Evolutionary conservation across 2,888 invertebrate genomes (phyloP), one percentile per base, ranked within the genome.

Genomic region (Nephrocerus scutellatus): DNA sequence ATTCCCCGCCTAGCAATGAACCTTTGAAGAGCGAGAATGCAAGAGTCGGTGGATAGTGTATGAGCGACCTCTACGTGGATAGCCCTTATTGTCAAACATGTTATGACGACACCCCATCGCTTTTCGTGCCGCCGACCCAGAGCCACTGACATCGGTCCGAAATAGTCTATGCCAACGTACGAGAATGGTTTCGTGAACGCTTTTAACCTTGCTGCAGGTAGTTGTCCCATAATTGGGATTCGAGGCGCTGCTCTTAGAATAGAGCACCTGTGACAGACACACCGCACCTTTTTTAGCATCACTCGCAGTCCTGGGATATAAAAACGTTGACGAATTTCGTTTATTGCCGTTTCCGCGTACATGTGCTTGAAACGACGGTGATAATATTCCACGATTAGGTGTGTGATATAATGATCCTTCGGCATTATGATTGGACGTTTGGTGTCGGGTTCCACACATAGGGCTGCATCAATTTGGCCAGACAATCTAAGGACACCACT

Each of bases 301-400:
- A 24, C 33, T 18, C 30, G 33, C 10, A 32, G 13, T 3, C n/a
- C 21, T 10, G 38, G 38, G 16, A 39, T 22, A 13, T 33, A 39
- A 28, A 32, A 39, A 25, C 22, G 20, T 19, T 41, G 39, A 15
- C 39, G 37, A 7, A 44, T 8, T 21, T 47, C 41, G 18, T 44
- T 43, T 5, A 47, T 15, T 8, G 41, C 37, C 8, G 41, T 43
- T 38, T 47, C 44, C n/a, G n/a, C n/a, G n/a, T n/a, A n/a, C n/a
- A n/a, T n/a, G n/a, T n/a, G n/a, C n/a, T n/a, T n/a, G n/a, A n/a
- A n/a, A n/a, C n/a, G n/a, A n/a, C n/a, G n/a, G n/a, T n/a, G n/a
- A n/a, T n/a, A n/a, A n/a, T n/a, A n/a, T n/a, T 45, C 31, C 10
- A 44, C 33, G 18, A 44, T 16, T 3, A 42, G 36, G 4, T 29